A percentile compares a stretch with the other conserved stretches of the same genome.
Conservation (phyloP, 92 coral and sea anemone species). For the Blastomussa wellsi region DNA sequence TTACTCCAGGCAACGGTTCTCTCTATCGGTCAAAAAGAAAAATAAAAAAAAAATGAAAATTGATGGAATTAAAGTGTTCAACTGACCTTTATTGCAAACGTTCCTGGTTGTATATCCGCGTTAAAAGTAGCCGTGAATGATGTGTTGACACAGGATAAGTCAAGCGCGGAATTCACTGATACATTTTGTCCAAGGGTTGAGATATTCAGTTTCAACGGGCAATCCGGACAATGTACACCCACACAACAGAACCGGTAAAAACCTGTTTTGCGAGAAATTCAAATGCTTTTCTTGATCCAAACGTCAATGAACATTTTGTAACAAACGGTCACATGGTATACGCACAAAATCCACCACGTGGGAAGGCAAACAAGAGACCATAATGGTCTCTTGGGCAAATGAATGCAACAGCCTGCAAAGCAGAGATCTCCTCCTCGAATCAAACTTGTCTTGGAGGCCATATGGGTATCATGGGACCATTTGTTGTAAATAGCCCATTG, state of each 20-base stretch:
- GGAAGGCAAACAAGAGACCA: background rate
- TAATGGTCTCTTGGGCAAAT: too few relatives aligned
- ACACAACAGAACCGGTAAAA: slow-evolving; percentile 55
- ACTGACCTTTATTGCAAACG: slow-evolving; percentile 51
- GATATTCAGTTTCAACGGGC: slow-evolving; percentile 50
- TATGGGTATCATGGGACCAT: too few relatives aligned
- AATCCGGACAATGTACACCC: slow-evolving; percentile 58
- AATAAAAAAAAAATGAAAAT: too few relatives aligned
- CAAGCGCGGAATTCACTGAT: slow-evolving; percentile 16
- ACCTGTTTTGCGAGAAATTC: background rate
- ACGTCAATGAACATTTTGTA: too few relatives aligned
- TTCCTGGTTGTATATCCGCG: slow-evolving; percentile 50
- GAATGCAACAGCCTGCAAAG: too few relatives aligned
- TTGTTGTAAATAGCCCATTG: too few relatives aligned
- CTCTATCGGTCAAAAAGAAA: too few relatives aligned
- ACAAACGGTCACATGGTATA: too few relatives aligned
- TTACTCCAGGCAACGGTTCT: too few relatives aligned
- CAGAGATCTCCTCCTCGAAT: too few relatives aligned
- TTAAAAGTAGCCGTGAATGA: slow-evolving; percentile 22
- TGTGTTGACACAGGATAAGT: slow-evolving; percentile 38
- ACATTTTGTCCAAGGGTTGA: slow-evolving; percentile 17
- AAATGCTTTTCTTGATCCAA: background rate
- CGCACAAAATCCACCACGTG: too few relatives aligned
- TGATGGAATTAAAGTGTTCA: background rate
- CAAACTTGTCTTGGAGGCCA: too few relatives aligned